phyloP scores from a whole-genome alignment of 2,797 vertebrate species.

The Enteromius anoplus region DNA sequence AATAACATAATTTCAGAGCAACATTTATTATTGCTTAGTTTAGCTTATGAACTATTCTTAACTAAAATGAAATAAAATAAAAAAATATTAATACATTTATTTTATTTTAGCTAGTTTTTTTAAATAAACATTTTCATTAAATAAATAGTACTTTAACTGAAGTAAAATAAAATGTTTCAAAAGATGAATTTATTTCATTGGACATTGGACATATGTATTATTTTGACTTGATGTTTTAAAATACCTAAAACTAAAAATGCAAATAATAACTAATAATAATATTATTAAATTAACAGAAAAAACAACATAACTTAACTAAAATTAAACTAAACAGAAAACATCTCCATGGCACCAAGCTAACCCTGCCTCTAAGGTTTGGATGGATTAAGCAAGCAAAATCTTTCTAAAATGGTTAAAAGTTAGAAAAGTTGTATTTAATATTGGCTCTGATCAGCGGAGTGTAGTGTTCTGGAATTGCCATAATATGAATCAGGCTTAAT shows the following conservation, averaged over 20 bases:
- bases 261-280: not conserved
- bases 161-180: not conserved
- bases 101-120: too few species aligned
- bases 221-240: not conserved
- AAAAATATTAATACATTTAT: too few species aligned
- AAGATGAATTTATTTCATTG: not conserved
- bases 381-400: not conserved
- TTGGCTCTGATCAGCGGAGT: constrained; percentile 36
- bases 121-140: not conserved
- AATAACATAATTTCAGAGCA: not conserved
- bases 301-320: not conserved
- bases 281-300: not conserved
- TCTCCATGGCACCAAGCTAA: not conserved
- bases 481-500: constrained; percentile 53
- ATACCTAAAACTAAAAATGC: not conserved
- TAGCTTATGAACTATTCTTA: too few species aligned
- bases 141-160: not conserved
- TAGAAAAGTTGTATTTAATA: constrained; percentile 18
- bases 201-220: not conserved
- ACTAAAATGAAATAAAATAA: not conserved
- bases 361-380: constrained; percentile 9
- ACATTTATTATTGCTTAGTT: not conserved
- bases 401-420: constrained; percentile 45
- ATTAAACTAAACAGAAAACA: not conserved
- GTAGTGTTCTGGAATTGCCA: constrained; percentile 42